These are phyloP conservation scores for Chymomyza procnemis DNA, from an alignment of 2,888 invertebrate genomes.

Conservation along the genomic window DNA sequence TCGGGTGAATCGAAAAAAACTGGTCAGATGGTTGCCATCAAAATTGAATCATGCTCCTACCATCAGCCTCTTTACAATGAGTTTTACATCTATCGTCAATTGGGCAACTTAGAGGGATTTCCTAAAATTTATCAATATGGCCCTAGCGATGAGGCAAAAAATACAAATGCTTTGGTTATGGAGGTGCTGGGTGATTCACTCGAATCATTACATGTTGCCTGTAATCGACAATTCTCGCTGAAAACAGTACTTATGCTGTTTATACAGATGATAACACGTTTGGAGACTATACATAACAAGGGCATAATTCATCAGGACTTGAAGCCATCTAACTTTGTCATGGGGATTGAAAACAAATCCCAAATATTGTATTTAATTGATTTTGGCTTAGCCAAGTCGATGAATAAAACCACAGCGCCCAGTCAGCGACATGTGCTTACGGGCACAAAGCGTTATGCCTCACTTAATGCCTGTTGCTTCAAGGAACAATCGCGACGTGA, in stretches of 20 bases:
- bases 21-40: conserved; percentile 98
- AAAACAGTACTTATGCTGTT: conserved; percentile 99
- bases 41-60: conserved; percentile 95
- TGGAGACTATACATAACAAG: conserved; percentile 98
- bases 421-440: conserved; percentile 97
- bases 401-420: conserved; percentile 93
- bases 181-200: conserved; percentile 97
- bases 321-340: conserved; percentile 97
- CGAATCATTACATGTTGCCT: conserved; percentile 98
- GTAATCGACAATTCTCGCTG: conserved; percentile 97
- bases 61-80: conserved; percentile 93
- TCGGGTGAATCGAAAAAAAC: conserved; percentile 92
- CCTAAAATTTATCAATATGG: conserved; percentile 97
- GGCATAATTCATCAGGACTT: conserved; percentile 99
- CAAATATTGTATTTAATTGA: conserved; percentile 99
- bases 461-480: conserved; percentile 99
- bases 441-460: conserved; percentile 97
- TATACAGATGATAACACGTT: conserved; percentile 94
- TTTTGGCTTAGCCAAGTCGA: conserved; percentile 99
- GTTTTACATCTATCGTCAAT: conserved; percentile 98
- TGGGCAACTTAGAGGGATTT: conserved; percentile 97
- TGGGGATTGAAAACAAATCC: conserved; percentile 93
- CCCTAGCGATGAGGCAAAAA: conserved; percentile 85
- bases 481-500: conserved; percentile 99
- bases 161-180: conserved; percentile 99